A percentile compares a stretch with the other conserved stretches of the same genome.
Evolutionary conservation across 2,113 vertebrate species (phyloP).

Genomic region (Pionites leucogaster): DNA sequence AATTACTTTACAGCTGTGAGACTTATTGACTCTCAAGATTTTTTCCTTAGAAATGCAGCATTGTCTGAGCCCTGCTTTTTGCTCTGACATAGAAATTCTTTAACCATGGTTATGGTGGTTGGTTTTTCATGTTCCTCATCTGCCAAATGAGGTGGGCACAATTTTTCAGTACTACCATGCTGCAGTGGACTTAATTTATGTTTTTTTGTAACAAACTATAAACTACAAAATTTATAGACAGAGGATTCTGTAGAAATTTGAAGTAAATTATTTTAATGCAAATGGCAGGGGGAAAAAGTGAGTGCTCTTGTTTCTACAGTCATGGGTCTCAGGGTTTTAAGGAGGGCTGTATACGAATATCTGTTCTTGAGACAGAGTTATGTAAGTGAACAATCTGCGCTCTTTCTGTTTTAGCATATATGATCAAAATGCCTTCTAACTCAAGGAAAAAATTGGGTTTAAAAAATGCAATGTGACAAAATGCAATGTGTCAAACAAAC

Average conservation of each 20-base stretch:
- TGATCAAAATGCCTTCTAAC: not conserved
- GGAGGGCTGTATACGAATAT: not conserved
- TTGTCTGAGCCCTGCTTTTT: not conserved
- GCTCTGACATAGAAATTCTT: not conserved
- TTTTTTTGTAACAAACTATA: not conserved
- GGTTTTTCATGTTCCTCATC: not conserved
- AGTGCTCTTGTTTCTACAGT: not conserved
- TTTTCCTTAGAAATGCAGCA: not conserved
- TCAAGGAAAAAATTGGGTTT: not conserved
- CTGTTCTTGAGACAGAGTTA: not conserved
- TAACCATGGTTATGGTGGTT: not conserved
- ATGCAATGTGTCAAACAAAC: not conserved
- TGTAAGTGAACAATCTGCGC: not conserved
- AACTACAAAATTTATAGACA: not conserved
- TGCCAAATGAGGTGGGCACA: not conserved
- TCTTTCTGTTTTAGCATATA: not conserved
- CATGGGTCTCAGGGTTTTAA: not conserved
- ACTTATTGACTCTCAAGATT: not conserved
- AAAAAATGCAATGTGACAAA: not conserved
- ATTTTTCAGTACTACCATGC: not conserved
- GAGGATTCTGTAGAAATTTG: not conserved
- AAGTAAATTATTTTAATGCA: not conserved
- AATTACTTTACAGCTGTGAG: slow-evolving; percentile 19
- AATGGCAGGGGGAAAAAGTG: rapidly evolving
- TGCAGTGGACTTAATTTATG: not conserved